Base-by-base conservation (phyloP, 1,140 invertebrate species). In the Pogonomyrmex californicus region DNA sequence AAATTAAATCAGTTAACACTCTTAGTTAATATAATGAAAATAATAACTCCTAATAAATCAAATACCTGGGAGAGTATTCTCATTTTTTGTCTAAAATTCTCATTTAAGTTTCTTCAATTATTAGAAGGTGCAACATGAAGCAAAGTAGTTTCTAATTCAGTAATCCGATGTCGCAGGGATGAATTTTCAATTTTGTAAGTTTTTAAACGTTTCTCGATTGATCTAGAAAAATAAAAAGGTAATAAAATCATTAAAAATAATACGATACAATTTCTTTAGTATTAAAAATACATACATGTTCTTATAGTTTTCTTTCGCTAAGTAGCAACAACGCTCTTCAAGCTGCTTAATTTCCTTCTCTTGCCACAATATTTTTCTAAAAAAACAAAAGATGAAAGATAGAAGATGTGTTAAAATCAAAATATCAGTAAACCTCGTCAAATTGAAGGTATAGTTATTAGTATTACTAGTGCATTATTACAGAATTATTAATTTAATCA, bases 401-500 rank as follows among this genome's bases (percentile, higher is more conserved):
- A 65, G 23, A 68, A 73, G 65, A 65, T 56, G n/a, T n/a, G 78
- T 75, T 44, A 60, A 79, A 44, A 76, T 68, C 38, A 44, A 78
- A 36, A 60, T 30, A 63, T 41, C n/a, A n/a, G 76, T 56, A 30
- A 44, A 65, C 44, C 88, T 94, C 91, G 94, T 95, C 81, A 95
- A 91, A 54, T 92, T 58, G 41, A 88, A 87, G 62, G 93, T 87
- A 78, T 92, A 95, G 23, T 87, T 91, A n/a, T n/a, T n/a, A n/a
- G n/a, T n/a, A n/a, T n/a, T n/a, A 79, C 47, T n/a, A 95, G 79
- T 7, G 86, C 86, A 4, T 86, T 56, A 0, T 54, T n/a, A n/a
- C n/a, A n/a, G 58, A 87, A 94, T 91, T 49, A 58, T 87, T 38
- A 73, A 88, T 38, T 76, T 92, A 1, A 97, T 87, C 90, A 97